Base-by-base conservation (phyloP, 2,113 vertebrate species). In the Megalops atlanticus region DNA sequence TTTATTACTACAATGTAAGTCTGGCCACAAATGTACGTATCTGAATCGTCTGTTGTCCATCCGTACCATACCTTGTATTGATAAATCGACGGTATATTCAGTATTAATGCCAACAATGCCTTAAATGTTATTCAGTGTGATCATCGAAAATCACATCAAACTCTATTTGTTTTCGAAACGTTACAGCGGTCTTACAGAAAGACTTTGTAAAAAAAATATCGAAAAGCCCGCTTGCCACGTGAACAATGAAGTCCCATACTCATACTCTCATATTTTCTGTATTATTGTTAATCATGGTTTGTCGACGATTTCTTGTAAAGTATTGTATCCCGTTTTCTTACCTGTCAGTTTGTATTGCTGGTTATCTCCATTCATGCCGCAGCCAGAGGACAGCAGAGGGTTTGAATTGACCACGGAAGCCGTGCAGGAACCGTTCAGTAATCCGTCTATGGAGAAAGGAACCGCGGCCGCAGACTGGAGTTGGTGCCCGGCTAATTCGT, bases 361-460 rank as follows among this genome's bases (percentile, higher is more conserved):
- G 81, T 84, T 93, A 89, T 98, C 95, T 78, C 94, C 94, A 83
- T 91, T 94, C 70, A 95, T 92, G 77, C 92, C 93, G 81, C 96
- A 96, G 82, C 92, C 96, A 43, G 96, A 88, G 1, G 95, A 94
- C 71, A 98, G 92, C 75, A 98, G 93, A 82, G 96, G 88, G 83
- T 91, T 92, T 74, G 96, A 94, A 89, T 92, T 94, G 90, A 96
- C 94, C 88, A 97, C 96, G 35, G 97, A 97, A 87, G 95, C 95
- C 81, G 97, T 95, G 91, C 97, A 98, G 31, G 96, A 96, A 69
- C 97, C 95, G 92, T 95, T 97, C 79, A 99, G 93, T 96, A 99
- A 96, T 94, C 97, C 97, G 93, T 99, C 97, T 94, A 98, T 98
- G 85, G 97, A 97, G 94, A 98, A 99, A 85, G 97, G 96, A 21